Base-by-base conservation (phyloP, 92 coral and sea anemone genomes). In the Montipora capitata region DNA sequence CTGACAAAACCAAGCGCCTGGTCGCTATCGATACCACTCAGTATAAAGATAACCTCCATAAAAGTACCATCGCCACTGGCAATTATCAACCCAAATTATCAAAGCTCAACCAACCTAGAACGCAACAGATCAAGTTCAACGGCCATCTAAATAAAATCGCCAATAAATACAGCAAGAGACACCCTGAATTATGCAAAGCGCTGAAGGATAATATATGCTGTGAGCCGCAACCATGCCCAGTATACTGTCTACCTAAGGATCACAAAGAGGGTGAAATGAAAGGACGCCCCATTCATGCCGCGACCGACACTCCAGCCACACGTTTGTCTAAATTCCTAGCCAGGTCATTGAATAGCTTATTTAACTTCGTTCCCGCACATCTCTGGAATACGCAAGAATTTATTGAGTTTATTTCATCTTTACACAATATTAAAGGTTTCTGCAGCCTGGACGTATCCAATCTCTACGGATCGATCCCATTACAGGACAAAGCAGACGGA, bases 251-350 rank as follows among this genome's bases (percentile, higher is more conserved):
- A 77, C 93, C 93, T 44, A 89, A 89, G 84, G 89, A 89, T 67
- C 93, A 89, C 74, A 89, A 89, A 83, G 89, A 74, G 27, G 93
- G 93, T 18, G 93, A 89, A 27, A 51, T 89, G 75, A 89, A 83
- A 57, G 93, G 93, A 27, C 86, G 93, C 73, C 93, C 93, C 43
- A 90, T 90, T 15, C 94, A 90, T 61, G 86, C 94, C 38, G 94
- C 94, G 14, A 90, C 90, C 42, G 87, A 90, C 69, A 90, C 93
- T 7, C 93, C 90, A 11, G 86, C 93, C 13, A 84, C 82, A 3
- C 74, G 68, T 14, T 68, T 90, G 66, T 90, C 94, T 15, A 90
- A 85, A 85, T 90, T 76, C 74, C 56, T 90, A 38, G 88, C 87
- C 42, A 81, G 48, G 12, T 41, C 80, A 74, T 67, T 90, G 56